These are phyloP conservation scores for Peromyscus attwateri DNA, from an alignment of 2,797 vertebrate species.

Conservation along the genomic window DNA sequence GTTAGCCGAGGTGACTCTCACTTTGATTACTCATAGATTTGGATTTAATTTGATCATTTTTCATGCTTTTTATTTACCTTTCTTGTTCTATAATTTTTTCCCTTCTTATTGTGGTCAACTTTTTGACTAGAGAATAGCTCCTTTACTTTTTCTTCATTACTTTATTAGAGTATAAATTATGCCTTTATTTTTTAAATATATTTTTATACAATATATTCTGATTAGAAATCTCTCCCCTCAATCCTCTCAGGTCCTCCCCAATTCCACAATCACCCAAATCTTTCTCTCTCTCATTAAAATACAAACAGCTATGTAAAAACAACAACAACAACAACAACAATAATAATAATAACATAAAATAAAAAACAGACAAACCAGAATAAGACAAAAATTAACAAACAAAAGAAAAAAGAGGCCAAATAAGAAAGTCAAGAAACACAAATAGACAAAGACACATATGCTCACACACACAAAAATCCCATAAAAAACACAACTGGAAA, in stretches of 20 bases:
- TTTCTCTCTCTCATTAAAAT: neutral
- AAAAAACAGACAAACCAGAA: no score
- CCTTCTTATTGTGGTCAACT: neutral
- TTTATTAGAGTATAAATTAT: neutral
- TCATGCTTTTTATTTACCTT: neutral
- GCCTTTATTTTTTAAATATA: neutral
- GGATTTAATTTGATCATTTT: neutral
- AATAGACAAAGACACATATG: neutral
- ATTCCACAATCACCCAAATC: neutral
- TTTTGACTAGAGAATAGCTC: neutral
- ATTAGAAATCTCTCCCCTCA: neutral
- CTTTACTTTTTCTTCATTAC: neutral
- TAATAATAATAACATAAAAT: neutral
- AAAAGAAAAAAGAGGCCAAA: neutral
- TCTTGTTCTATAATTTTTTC: neutral
- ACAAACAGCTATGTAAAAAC: neutral
- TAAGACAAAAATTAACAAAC: neutral
- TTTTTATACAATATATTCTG: neutral
- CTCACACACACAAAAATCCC: neutral
- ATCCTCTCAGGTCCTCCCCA: neutral
- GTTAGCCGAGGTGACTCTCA: neutral
- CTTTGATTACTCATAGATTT: constrained; percentile 8
- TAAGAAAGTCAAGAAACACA: neutral
- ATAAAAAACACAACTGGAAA: neutral
- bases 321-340: no score